A percentile compares a stretch with the other conserved stretches of the same genome.
phyloP scores from a whole-genome alignment of 2,113 vertebrate species.

The Prietella phreatophila region DNA sequence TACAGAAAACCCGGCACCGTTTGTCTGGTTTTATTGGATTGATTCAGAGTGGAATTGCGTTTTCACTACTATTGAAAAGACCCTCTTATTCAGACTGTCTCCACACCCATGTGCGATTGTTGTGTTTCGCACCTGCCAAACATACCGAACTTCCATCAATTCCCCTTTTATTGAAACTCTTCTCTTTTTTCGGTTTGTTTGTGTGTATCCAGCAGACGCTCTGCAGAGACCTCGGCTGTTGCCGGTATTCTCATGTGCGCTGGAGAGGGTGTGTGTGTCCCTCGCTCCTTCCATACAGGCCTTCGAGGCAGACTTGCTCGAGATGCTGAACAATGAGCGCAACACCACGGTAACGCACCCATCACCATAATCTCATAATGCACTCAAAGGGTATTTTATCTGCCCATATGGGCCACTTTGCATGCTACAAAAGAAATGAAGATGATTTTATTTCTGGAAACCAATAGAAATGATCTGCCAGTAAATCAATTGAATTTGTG shows the following conservation, averaged over 20 bases:
- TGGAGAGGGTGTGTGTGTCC: conserved; percentile 77
- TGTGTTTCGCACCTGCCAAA: background rate
- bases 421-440: background rate
- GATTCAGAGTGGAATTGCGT: background rate
- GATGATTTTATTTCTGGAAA: background rate
- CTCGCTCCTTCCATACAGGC: conserved; percentile 84
- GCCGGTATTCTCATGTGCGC: conserved; percentile 71
- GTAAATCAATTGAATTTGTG: background rate
- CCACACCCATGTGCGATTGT: too few relatives aligned
- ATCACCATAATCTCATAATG: conserved; percentile 52
- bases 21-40: background rate
- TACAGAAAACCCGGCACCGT: background rate
- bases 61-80: background rate
- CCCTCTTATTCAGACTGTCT: background rate
- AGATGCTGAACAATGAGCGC: conserved; percentile 76
- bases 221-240: conserved; percentile 81
- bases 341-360: conserved; percentile 76
- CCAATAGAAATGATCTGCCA: background rate
- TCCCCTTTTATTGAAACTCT: background rate
- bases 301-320: conserved; percentile 87
- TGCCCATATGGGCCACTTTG: background rate
- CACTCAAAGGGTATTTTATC: background rate
- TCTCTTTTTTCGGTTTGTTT: background rate
- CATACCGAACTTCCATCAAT: background rate
- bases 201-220: conserved; percentile 71